Evolutionary conservation across 2,113 vertebrate species (phyloP).

Genomic region (Zingel zingel): DNA sequence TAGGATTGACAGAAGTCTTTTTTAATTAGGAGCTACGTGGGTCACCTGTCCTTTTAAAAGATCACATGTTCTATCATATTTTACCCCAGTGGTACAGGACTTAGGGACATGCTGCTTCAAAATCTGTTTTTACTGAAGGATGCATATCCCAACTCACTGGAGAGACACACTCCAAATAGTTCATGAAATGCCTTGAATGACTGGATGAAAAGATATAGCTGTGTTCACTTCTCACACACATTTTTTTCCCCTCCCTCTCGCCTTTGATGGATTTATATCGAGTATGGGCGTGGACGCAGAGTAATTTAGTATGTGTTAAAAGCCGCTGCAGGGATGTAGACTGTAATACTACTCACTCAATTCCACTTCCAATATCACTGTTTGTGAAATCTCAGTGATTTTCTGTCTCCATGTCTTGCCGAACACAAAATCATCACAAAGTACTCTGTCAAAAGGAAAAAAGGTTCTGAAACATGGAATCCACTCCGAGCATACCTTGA

Average conservation of each 20-base stretch:
- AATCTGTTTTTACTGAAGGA: constrained; percentile 41
- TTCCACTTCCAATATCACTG: constrained; percentile 72
- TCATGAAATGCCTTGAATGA: constrained; percentile 62
- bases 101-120: constrained; percentile 48
- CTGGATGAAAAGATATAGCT: constrained; percentile 50
- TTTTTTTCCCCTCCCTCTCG: constrained; percentile 18
- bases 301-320: constrained; percentile 75
- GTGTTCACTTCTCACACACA: constrained; percentile 33
- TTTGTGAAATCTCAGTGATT: constrained; percentile 79
- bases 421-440: constrained; percentile 74
- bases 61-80: constrained; percentile 52
- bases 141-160: constrained; percentile 24
- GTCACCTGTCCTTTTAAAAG: constrained; percentile 58
- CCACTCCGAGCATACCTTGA: constrained; percentile 2
- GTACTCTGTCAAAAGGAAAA: constrained; percentile 40
- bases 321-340: constrained; percentile 67
- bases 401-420: constrained; percentile 73
- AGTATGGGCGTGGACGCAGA: constrained; percentile 56
- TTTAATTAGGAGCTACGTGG: constrained; percentile 56
- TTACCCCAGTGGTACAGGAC: constrained; percentile 37
- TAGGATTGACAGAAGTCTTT: constrained; percentile 7
- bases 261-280: constrained; percentile 71
- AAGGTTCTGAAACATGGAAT: constrained; percentile 38
- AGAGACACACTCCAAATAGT: constrained; percentile 36
- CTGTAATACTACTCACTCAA: constrained; percentile 67